Evolutionary conservation across 2,888 invertebrate genomes (phyloP).

Genomic region (Epistrophe eligans): DNA sequence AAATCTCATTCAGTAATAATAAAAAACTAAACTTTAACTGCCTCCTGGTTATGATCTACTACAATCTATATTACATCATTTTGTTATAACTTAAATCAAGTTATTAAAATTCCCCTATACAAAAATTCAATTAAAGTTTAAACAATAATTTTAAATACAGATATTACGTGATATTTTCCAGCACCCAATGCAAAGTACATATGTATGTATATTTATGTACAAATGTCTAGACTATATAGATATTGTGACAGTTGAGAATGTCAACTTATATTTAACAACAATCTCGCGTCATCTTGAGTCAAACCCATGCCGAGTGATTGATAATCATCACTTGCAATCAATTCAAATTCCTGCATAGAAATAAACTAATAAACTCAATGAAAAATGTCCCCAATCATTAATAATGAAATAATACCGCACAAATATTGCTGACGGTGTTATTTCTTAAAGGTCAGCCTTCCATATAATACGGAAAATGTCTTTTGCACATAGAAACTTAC

Average conservation of each 20-base stretch:
- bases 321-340: slow-evolving; percentile 60
- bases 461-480: background rate
- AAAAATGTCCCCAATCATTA: slow-evolving; percentile 54
- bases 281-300: slow-evolving; percentile 53
- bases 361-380: slow-evolving; percentile 40
- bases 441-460: slow-evolving; percentile 54
- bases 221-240: background rate
- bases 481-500: slow-evolving; percentile 2
- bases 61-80: slow-evolving; percentile 6
- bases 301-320: slow-evolving; percentile 53
- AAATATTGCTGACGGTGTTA: background rate
- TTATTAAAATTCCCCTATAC: background rate
- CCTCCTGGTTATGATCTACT: background rate
- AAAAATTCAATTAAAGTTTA: slow-evolving; percentile 40
- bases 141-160: slow-evolving; percentile 52
- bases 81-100: slow-evolving; percentile 17
- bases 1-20: background rate
- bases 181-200: background rate
- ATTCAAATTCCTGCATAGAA: slow-evolving; percentile 68
- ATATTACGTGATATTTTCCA: slow-evolving; percentile 38
- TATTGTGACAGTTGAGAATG: slow-evolving; percentile 5
- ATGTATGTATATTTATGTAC: background rate
- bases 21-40: background rate
- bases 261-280: slow-evolving; percentile 15
- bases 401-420: slow-evolving; percentile 23